phyloP scores from a whole-genome alignment of 2,888 invertebrate species.

The Stictocephala bisonia region DNA sequence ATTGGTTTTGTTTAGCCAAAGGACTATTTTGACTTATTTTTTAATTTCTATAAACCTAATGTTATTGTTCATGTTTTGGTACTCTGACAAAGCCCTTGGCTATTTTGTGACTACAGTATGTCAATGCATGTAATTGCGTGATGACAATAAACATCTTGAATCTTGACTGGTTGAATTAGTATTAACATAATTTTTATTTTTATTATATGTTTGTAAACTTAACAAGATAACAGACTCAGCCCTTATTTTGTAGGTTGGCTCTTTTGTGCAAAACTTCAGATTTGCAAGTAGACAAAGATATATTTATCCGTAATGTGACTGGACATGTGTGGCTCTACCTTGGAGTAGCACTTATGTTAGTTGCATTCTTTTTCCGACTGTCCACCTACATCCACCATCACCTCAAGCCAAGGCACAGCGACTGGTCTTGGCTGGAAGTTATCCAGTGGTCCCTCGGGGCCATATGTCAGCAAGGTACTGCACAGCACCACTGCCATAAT shows the following conservation, averaged over 20 bases:
- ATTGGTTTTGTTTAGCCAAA: too few species aligned
- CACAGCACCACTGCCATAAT: too few species aligned
- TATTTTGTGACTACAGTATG: too few species aligned
- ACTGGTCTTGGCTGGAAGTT: constrained; percentile 41
- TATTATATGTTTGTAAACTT: too few species aligned
- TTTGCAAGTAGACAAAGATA: constrained; percentile 19
- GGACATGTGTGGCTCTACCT: constrained; percentile 26
- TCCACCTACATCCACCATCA: constrained; percentile 33
- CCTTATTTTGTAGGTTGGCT: constrained; percentile 10
- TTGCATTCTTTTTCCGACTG: constrained; percentile 32
- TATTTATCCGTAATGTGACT: constrained; percentile 29
- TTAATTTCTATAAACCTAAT: too few species aligned
- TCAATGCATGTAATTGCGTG: too few species aligned
- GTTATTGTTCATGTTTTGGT: too few species aligned
- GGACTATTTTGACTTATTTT: too few species aligned
- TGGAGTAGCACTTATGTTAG: background rate
- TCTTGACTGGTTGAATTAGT: too few species aligned
- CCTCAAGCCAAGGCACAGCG: constrained; percentile 25
- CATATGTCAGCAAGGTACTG: constrained; percentile 44
- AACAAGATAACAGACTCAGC: too few species aligned
- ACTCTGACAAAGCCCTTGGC: too few species aligned
- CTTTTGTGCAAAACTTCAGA: constrained; percentile 8
- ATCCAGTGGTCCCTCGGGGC: constrained; percentile 28
- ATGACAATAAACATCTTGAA: too few species aligned
- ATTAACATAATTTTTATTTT: background rate